Base-by-base conservation (phyloP, 2,888 invertebrate genomes). In the Hofmannophila pseudospretella region DNA sequence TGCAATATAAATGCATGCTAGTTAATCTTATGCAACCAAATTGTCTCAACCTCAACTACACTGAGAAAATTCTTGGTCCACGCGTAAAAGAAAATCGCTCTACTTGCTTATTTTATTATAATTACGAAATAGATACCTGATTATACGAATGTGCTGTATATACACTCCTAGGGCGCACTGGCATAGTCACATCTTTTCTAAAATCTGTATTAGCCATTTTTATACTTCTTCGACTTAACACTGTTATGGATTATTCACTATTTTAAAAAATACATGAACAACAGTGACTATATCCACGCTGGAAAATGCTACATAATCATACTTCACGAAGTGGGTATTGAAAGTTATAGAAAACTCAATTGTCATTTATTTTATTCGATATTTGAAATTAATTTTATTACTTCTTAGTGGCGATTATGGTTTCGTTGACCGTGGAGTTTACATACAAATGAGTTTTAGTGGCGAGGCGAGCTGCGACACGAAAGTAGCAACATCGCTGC, bases 91-190 rank as follows among this genome's bases (percentile, higher is more conserved):
- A n/a, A n/a, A n/a, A n/a, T n/a, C n/a, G n/a, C n/a, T n/a, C n/a
- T n/a, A n/a, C n/a, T n/a, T n/a, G n/a, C n/a, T n/a, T n/a, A n/a
- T n/a, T n/a, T n/a, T n/a, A n/a, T 12, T 9, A 32, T 8, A 29
- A 35, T 8, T 25, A 19, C 16, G 10, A 9, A 37, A 10, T 31
- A 4, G 7, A 30, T 49, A 84, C 87, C 81, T 87, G 87, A 54
- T 88, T 85, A 66, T 90, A 91, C 31, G 91, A 91, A 67, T 90
- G 91, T 38, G 91, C 89, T 31, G 91, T 90, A 58, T 91, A 92
- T 37, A 92, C 89, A 71, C 91, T 92, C 51, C 92, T 86, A 7
- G 91, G 91, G 46, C 91, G 88, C 50, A 89, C 87, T 22, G 89
- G 81, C 66, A 85, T 77, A 40, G 67, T 66, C 45, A 71, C 72